Evolutionary conservation across 2,113 vertebrate species (phyloP).

Genomic region (Parotia lawesii): DNA sequence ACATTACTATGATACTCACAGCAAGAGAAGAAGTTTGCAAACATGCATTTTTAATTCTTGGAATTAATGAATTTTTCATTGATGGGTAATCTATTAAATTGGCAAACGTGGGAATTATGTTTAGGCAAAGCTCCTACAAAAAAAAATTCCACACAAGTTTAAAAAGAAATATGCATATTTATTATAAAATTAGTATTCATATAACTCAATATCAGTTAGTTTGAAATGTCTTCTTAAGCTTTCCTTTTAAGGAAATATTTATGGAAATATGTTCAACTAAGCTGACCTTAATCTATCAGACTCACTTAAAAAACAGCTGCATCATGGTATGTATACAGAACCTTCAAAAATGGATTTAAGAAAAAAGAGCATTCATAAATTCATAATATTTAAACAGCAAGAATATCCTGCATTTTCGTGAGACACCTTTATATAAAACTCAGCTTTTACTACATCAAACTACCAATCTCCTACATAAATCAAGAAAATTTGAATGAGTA

Average conservation of each 20-base stretch:
- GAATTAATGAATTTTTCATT: constrained; percentile 98
- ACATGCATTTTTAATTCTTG: constrained; percentile 93
- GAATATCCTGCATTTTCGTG: not conserved
- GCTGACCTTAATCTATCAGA: not conserved
- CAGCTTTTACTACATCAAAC: not conserved
- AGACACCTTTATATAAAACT: not conserved
- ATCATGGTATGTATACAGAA: not conserved
- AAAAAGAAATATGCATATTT: not conserved
- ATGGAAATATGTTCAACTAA: not conserved
- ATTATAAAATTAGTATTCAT: not conserved
- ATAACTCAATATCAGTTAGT: not conserved
- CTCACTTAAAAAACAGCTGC: not conserved
- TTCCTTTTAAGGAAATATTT: not conserved
- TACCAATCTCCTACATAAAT: not conserved
- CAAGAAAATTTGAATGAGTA: not conserved
- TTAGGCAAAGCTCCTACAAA: constrained; percentile 92
- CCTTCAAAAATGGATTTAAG: not conserved
- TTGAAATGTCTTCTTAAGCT: not conserved
- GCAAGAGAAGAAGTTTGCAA: constrained; percentile 96
- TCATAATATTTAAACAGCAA: not conserved
- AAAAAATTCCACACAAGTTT: not conserved
- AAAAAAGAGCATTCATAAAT: not conserved
- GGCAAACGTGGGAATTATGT: constrained; percentile 97
- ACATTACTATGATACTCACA: constrained; percentile 76
- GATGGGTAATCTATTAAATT: constrained; percentile 98